phyloP scores from a whole-genome alignment of 2,888 invertebrate genomes.

The Pogonocherus hispidulus region DNA sequence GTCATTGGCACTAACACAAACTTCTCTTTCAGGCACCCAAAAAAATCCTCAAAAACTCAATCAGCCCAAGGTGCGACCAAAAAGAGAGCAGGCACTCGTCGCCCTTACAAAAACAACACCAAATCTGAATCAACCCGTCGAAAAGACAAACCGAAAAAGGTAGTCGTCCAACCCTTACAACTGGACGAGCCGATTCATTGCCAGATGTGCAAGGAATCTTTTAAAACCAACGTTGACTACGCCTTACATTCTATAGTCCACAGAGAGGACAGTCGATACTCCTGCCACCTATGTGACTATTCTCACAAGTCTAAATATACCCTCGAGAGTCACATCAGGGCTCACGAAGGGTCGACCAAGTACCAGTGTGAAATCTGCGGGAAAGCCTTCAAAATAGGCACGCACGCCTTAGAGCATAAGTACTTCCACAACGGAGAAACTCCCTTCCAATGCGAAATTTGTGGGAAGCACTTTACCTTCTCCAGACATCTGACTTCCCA shows the following conservation, averaged over 20 bases:
- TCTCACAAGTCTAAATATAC: constrained; percentile 61
- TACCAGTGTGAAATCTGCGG: constrained; percentile 65
- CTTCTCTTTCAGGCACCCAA: background rate
- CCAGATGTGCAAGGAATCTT: constrained; percentile 61
- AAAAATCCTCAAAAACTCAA: background rate
- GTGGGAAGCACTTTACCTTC: constrained; percentile 65
- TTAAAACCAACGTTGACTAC: constrained; percentile 61
- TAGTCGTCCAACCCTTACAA: constrained; percentile 21
- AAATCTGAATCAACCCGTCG: background rate
- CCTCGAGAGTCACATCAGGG: constrained; percentile 66
- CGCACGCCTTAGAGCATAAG: constrained; percentile 67
- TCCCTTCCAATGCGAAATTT: constrained; percentile 48
- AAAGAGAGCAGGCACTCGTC: background rate
- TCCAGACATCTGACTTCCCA: constrained; percentile 32
- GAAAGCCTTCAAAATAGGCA: constrained; percentile 64
- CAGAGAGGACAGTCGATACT: constrained; percentile 58
- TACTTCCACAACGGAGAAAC: constrained; percentile 68
- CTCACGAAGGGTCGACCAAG: constrained; percentile 69
- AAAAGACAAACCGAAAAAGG: background rate
- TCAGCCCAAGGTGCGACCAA: background rate
- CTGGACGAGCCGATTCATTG: constrained; percentile 63
- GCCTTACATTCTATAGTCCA: constrained; percentile 62
- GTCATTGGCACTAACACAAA: background rate
- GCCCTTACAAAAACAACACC: background rate
- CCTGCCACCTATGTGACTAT: constrained; percentile 63